phyloP scores from a whole-genome alignment of 2,888 invertebrate species.

The Dicyrtoma fusca region DNA sequence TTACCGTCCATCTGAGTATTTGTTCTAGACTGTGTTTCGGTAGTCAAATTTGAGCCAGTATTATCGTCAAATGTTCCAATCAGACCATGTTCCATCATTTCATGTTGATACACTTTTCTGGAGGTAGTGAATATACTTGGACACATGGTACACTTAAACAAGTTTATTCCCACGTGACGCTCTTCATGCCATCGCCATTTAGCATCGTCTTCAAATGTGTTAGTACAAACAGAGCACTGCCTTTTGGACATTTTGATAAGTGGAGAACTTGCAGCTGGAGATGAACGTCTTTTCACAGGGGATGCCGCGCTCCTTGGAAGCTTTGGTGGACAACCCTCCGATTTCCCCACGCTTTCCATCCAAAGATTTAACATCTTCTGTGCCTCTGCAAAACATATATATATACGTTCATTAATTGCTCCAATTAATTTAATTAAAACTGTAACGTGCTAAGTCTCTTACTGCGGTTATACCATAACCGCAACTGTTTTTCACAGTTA shows the following conservation, averaged over 20 bases:
- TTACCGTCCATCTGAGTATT: not conserved
- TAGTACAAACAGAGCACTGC: conserved; percentile 48
- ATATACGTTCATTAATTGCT: too few species aligned
- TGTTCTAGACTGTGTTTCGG: not conserved
- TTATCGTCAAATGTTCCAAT: conserved; percentile 19
- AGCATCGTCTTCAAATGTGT: conserved; percentile 42
- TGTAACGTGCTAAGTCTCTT: too few species aligned
- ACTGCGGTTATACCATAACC: too few species aligned
- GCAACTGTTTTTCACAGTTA: too few species aligned
- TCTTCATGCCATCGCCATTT: conserved; percentile 55
- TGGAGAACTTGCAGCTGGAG: not conserved
- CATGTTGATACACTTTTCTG: conserved; percentile 49
- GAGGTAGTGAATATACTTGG: conserved; percentile 41
- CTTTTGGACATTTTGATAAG: conserved; percentile 19
- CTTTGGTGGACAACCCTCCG: conserved; percentile 17
- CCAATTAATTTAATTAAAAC: too few species aligned
- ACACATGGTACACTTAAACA: conserved; percentile 55
- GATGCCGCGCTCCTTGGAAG: conserved; percentile 1
- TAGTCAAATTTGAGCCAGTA: not conserved
- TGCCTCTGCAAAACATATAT: conserved; percentile 34
- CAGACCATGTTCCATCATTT: conserved; percentile 48
- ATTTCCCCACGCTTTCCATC: conserved; percentile 49
- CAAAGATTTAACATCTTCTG: conserved; percentile 48
- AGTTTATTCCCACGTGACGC: conserved; percentile 50
- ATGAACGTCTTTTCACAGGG: conserved; percentile 13